phyloP scores from a whole-genome alignment of 2,888 invertebrate genomes.

The Mechanitis messenoides region DNA sequence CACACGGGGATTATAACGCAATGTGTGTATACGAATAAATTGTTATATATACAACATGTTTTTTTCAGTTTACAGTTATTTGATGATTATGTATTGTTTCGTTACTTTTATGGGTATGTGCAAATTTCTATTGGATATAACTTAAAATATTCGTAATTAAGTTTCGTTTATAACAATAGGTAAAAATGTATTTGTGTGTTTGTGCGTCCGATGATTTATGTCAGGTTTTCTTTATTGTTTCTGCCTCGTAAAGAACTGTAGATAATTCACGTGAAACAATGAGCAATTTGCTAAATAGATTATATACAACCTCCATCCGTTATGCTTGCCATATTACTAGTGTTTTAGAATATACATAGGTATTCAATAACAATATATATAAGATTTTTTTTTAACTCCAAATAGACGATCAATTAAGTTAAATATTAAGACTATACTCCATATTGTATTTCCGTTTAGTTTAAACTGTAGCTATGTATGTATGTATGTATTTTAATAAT shows the following conservation, averaged over 20 bases:
- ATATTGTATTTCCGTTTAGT: conserved; percentile 52
- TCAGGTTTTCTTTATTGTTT: conserved; percentile 69
- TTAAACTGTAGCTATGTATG: conserved; percentile 63
- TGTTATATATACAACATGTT: conserved; percentile 42
- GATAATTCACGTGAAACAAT: conserved; percentile 69
- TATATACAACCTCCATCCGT: conserved; percentile 72
- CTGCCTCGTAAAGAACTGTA: conserved; percentile 67
- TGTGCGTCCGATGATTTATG: conserved; percentile 67
- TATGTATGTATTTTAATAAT: conserved; percentile 71
- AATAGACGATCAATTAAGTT: conserved; percentile 11
- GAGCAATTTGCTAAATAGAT: conserved; percentile 74
- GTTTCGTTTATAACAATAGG: conserved; percentile 57
- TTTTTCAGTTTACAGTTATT: background rate
- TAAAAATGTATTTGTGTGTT: conserved; percentile 55
- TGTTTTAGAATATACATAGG: conserved; percentile 57
- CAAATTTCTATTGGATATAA: conserved; percentile 30
- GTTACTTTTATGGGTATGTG: conserved; percentile 47
- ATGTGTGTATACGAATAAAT: conserved; percentile 68
- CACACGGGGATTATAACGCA: conserved; percentile 13
- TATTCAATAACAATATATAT: conserved; percentile 33
- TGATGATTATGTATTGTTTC: conserved; percentile 35
- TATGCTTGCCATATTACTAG: conserved; percentile 74
- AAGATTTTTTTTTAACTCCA: conserved; percentile 5
- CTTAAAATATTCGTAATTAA: conserved; percentile 44
- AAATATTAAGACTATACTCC: conserved; percentile 7